phyloP scores from a whole-genome alignment of 2,888 invertebrate genomes.

The Acleris sparsana region DNA sequence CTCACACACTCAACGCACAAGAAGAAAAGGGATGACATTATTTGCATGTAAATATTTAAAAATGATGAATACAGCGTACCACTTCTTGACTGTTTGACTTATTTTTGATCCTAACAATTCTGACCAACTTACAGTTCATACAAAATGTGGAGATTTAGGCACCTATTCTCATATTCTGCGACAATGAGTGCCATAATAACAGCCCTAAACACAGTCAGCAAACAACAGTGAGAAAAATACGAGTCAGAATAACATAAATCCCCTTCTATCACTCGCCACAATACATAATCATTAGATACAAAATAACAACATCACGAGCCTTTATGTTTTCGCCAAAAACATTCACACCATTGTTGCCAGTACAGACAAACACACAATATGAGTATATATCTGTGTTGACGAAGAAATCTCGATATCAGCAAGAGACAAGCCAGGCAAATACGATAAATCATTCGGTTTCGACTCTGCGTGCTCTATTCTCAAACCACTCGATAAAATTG shows the following conservation, averaged over 20 bases:
- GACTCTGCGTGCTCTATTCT: conserved; percentile 45
- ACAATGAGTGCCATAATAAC: no score
- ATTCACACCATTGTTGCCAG: conserved; percentile 39
- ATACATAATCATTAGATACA: conserved; percentile 36
- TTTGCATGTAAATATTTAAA: no score
- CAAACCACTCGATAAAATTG: conserved; percentile 41
- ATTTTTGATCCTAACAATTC: no score
- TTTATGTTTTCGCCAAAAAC: conserved; percentile 35
- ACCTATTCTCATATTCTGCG: no score
- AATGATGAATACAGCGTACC: no score
- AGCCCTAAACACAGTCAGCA: not conserved
- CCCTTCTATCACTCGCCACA: conserved; percentile 29
- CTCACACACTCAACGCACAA: no score
- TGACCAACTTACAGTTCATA: no score
- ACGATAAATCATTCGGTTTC: conserved; percentile 59
- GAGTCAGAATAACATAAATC: conserved; percentile 14
- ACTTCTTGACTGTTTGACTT: no score
- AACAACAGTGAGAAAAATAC: conserved; percentile 4
- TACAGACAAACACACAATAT: conserved; percentile 30
- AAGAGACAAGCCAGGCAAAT: conserved; percentile 51
- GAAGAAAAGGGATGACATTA: no score
- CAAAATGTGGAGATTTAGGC: no score
- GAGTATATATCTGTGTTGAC: conserved; percentile 40
- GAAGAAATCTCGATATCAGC: conserved; percentile 51
- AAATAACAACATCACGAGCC: conserved; percentile 34